Conservation (phyloP, 2,797 vertebrate genomes). For the Chaunax sp. region DNA sequence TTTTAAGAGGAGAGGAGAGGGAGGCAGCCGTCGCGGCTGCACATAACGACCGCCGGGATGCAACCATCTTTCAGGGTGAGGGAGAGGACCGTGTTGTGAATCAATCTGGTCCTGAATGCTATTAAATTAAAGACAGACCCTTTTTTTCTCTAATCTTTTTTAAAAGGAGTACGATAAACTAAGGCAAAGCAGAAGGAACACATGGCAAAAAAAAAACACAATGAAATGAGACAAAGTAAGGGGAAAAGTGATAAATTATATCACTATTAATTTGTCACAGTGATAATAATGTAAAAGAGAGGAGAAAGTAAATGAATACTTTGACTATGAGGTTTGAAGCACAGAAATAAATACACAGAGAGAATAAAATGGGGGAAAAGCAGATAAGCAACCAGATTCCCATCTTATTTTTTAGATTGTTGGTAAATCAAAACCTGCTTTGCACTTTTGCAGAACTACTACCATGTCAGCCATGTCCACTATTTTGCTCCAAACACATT, state of each 20-base stretch:
- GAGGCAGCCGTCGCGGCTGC: slow-evolving; percentile 51
- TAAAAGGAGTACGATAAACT: slow-evolving; percentile 36
- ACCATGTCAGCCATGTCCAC: slow-evolving; percentile 1
- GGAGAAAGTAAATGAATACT: slow-evolving; percentile 15
- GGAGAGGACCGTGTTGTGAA: slow-evolving; percentile 57
- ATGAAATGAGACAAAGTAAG: slow-evolving; percentile 9
- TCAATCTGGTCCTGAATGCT: slow-evolving; percentile 49
- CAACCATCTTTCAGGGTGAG: slow-evolving; percentile 63
- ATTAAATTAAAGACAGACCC: slow-evolving; percentile 59
- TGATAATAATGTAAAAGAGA: slow-evolving; percentile 8
- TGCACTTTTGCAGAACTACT: slow-evolving; percentile 7
- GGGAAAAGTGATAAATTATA: background rate
- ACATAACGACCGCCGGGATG: slow-evolving; percentile 47
- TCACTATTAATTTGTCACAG: too few species aligned
- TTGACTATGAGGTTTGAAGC: slow-evolving; percentile 21
- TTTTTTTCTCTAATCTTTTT: slow-evolving; percentile 37
- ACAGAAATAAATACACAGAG: slow-evolving; percentile 29
- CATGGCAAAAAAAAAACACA: slow-evolving; percentile 3
- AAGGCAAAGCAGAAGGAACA: slow-evolving; percentile 19
- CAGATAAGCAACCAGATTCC: slow-evolving; percentile 11
- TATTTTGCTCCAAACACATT: slow-evolving; percentile 1
- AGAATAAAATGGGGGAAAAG: slow-evolving; percentile 19
- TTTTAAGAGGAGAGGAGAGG: slow-evolving; percentile 72
- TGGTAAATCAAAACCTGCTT: slow-evolving; percentile 22
- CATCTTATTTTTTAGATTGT: slow-evolving; percentile 22